phyloP scores from a whole-genome alignment of 2,888 invertebrate genomes.

The Metacarcinus magister region DNA sequence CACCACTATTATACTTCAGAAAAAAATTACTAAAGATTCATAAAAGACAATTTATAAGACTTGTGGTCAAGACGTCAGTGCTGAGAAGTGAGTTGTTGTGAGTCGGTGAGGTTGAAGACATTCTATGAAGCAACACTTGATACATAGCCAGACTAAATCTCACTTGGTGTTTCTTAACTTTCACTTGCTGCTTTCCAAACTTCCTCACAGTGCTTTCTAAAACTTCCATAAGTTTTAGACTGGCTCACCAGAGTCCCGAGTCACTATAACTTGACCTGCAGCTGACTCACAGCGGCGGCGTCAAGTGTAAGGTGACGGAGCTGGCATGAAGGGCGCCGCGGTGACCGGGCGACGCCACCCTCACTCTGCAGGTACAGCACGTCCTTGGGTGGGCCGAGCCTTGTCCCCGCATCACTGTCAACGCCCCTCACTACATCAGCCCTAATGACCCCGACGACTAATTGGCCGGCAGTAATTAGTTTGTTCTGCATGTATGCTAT shows the following conservation, averaged over 20 bases:
- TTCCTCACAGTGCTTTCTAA: neutral
- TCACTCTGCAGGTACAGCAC: neutral
- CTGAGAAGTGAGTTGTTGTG: neutral
- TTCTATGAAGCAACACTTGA: neutral
- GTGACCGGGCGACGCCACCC: neutral
- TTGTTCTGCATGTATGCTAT: slow-evolving; percentile 48
- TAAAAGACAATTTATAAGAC: neutral
- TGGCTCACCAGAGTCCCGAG: neutral
- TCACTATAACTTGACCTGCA: neutral
- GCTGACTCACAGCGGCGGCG: neutral
- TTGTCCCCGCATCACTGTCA: slow-evolving; percentile 45
- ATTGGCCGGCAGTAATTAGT: slow-evolving; percentile 45
- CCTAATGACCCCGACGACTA: slow-evolving; percentile 45
- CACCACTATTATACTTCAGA: too few relatives aligned
- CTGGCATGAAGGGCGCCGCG: neutral
- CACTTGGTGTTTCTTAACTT: neutral
- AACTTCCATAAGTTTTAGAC: neutral
- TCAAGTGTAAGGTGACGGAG: neutral
- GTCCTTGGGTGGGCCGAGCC: neutral
- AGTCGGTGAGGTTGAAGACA: neutral
- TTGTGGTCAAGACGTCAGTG: neutral
- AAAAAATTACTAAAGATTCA: neutral
- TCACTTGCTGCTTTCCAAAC: neutral
- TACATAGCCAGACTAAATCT: slow-evolving; percentile 1
- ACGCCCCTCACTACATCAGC: slow-evolving; percentile 41